Base-by-base conservation (phyloP, 2,888 invertebrate genomes). In the Cepaea hortensis region DNA sequence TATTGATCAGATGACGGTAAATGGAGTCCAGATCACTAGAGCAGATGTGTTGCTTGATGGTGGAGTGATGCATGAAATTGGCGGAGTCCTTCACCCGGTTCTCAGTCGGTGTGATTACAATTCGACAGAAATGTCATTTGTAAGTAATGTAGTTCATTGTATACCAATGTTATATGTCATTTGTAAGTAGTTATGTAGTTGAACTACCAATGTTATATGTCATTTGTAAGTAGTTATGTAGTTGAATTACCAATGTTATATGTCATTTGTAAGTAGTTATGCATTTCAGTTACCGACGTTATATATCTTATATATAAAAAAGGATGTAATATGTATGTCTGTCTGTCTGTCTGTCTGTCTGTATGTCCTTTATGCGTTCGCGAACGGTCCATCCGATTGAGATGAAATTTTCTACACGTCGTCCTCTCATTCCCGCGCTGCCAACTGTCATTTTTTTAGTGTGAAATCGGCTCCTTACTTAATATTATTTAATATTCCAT, bases 1-100 rank as follows among this genome's bases (percentile, higher is more conserved):
- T 55, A 55, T 55, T 55, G 55, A 55, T 18, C 88, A 92, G 93
- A 87, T 91, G 18, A 87, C 87, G 23, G 91, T 92, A 20, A 92
- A 93, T 88, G 84, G 87, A 9, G 89, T 91, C 15, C 77, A 77
- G 13, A 90, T 93, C 20, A 83, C 87, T 0, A 61, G 89, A 13
- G 85, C 89, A 18, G 92, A 93, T 85, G 85, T 91, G 55, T 87
- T 92, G 76, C 91, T 91, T 3, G 89, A 87, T 68, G 92, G 91
- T 6, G 93, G 93, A 1, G 89, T 93, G 0, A 89, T 93, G 0
- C 92, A 93, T 86, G 90, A 89, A 11, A 90, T 93, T 13, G 87
- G 79, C 48, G 91, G 90, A 7, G 88, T 91, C 11, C 87, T 93
- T 1, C 87, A 89, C 61, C 92, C 92, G 6, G 83, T 89, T 11